Evolutionary conservation across 2,797 vertebrate species (phyloP).

Genomic region (Sus cebifrons): DNA sequence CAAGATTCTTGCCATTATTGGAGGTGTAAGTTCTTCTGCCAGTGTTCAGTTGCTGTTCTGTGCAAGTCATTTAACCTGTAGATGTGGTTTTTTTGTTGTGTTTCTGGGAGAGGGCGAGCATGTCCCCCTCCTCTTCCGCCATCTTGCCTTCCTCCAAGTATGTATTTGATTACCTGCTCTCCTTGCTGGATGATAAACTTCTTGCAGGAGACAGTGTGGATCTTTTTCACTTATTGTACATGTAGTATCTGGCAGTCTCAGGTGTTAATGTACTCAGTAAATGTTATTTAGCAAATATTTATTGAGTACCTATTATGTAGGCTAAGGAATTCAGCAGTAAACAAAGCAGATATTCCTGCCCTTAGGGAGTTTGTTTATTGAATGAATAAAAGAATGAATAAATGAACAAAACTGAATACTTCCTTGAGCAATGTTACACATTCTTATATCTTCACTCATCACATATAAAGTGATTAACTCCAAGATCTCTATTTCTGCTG

Average conservation of each 20-base stretch:
- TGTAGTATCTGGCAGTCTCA: background rate
- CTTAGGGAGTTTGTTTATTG: background rate
- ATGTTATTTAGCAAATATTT: constrained; percentile 23
- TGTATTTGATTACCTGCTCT: background rate
- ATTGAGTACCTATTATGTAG: background rate
- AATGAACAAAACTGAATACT: background rate
- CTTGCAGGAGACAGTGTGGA: background rate
- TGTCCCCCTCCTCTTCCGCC: no score
- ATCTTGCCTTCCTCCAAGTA: background rate
- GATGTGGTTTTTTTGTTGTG: no score
- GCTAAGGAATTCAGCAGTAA: constrained; percentile 25
- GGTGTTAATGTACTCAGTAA: background rate
- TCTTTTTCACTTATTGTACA: background rate
- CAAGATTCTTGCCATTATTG: no score
- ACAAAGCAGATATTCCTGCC: constrained; percentile 3
- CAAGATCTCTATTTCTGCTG: background rate
- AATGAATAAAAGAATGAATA: background rate
- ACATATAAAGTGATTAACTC: background rate
- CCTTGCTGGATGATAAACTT: background rate
- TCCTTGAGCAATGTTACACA: background rate
- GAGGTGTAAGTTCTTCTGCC: no score
- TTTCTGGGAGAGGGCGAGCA: no score
- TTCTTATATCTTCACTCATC: background rate
- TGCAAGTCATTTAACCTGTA: no score
- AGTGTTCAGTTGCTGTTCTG: no score